These are phyloP conservation scores for Sardina pilchardus DNA, from an alignment of 2,113 vertebrate species.

Conservation along the genomic window DNA sequence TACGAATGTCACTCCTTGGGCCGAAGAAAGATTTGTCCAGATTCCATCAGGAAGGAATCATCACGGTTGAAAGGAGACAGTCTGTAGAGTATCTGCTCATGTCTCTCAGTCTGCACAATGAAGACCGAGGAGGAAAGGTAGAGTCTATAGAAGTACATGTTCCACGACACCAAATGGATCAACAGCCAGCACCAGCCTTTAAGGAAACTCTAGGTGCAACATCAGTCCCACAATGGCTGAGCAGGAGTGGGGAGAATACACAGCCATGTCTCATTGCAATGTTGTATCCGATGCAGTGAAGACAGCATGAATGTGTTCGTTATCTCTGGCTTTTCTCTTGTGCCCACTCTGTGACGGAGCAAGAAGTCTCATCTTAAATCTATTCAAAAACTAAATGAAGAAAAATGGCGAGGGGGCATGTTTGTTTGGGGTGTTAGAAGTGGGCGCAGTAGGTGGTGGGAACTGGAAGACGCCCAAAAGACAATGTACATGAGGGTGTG, in stretches of 20 bases:
- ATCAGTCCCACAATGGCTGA: constrained; percentile 25
- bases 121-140: constrained; percentile 68
- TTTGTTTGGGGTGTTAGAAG: constrained; percentile 28
- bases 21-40: constrained; percentile 21
- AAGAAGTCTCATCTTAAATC: neutral
- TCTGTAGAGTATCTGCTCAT: constrained; percentile 52
- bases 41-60: constrained; percentile 59
- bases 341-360: neutral
- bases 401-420: neutral
- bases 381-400: constrained; percentile 14
- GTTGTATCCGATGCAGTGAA: constrained; percentile 21
- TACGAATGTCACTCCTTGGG: constrained; percentile 50
- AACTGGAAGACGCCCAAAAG: constrained; percentile 33
- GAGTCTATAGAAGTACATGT: constrained; percentile 78
- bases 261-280: neutral
- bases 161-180: constrained; percentile 50
- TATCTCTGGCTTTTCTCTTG: neutral
- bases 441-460: constrained; percentile 41
- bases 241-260: constrained; percentile 16
- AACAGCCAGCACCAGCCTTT: constrained; percentile 58
- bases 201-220: constrained; percentile 32
- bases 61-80: constrained; percentile 57
- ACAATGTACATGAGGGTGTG: constrained; percentile 63
- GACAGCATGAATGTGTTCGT: neutral
- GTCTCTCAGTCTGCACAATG: constrained; percentile 65